Conservation (phyloP, 1,140 invertebrate genomes). For the Eumaeus atala region DNA sequence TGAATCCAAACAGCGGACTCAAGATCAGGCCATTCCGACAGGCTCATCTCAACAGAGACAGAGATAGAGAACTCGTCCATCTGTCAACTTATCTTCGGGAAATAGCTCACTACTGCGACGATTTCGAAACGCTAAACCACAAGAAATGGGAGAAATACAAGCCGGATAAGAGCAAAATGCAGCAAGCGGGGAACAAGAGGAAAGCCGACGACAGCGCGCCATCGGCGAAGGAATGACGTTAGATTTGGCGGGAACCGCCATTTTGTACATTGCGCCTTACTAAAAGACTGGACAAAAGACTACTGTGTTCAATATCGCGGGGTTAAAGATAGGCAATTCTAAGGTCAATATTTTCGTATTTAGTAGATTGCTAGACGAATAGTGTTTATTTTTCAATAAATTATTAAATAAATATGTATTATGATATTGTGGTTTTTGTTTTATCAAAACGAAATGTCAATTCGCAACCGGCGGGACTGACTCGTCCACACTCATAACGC, state of each 20-base stretch:
- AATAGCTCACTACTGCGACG: conserved; percentile 86
- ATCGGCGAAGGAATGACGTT: conserved; percentile 51
- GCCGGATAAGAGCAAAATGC: conserved; percentile 65
- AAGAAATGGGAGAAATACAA: conserved; percentile 92
- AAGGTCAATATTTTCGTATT: no score
- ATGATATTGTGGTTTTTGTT: no score
- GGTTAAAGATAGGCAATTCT: no score
- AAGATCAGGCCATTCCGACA: conserved; percentile 92
- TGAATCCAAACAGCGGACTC: conserved; percentile 96
- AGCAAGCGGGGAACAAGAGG: conserved; percentile 57
- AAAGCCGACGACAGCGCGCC: conserved; percentile 62
- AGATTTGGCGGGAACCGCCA: conserved; percentile 14
- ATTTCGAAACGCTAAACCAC: conserved; percentile 91
- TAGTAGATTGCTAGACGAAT: no score
- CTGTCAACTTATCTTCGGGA: conserved; percentile 89
- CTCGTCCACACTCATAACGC: no score
- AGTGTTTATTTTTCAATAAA: no score
- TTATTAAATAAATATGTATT: no score
- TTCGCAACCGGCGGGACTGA: no score
- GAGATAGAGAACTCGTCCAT: conserved; percentile 89
- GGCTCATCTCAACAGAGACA: conserved; percentile 90
- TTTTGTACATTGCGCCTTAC: no score
- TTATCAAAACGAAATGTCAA: no score
- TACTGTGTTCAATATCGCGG: no score
- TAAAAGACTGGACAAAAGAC: no score